These are phyloP conservation scores for Cyrtonyx montezumae DNA, from an alignment of 2,113 vertebrate species.

Conservation along the genomic window DNA sequence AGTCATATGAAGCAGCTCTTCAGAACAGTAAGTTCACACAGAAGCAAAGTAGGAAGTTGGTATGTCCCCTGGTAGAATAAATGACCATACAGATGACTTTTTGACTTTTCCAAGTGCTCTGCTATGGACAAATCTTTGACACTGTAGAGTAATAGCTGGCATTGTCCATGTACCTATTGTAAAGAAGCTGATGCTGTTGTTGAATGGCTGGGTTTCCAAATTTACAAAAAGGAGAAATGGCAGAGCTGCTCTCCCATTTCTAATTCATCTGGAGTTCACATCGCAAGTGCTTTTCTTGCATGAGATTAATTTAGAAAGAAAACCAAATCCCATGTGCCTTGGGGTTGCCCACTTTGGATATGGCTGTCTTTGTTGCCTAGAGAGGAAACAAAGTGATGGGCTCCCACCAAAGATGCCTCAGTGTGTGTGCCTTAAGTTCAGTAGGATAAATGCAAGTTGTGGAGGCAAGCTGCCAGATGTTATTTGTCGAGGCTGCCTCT, in stretches of 20 bases:
- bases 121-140: conserved; percentile 30
- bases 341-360: background rate
- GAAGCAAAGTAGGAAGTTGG: conserved; percentile 33
- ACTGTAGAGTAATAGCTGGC: background rate
- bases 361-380: background rate
- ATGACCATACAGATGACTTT: background rate
- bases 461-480: conserved; percentile 66
- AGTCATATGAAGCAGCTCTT: conserved; percentile 60
- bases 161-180: background rate
- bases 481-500: conserved; percentile 60
- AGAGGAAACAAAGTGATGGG: conserved; percentile 17
- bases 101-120: conserved; percentile 2
- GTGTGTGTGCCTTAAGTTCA: conserved; percentile 24
- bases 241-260: background rate
- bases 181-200: fast-evolving
- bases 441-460: conserved; percentile 38
- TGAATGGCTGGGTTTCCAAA: background rate
- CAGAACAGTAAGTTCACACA: conserved; percentile 48
- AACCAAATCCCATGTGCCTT: background rate
- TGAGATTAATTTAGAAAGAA: conserved; percentile 30
- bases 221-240: background rate
- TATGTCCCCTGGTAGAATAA: background rate
- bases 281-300: background rate
- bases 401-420: conserved; percentile 42
- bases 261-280: background rate